Evolutionary conservation across 2,797 vertebrate species (phyloP), one percentile per base, ranked within the genome.

Genomic region (Dryobates pubescens): DNA sequence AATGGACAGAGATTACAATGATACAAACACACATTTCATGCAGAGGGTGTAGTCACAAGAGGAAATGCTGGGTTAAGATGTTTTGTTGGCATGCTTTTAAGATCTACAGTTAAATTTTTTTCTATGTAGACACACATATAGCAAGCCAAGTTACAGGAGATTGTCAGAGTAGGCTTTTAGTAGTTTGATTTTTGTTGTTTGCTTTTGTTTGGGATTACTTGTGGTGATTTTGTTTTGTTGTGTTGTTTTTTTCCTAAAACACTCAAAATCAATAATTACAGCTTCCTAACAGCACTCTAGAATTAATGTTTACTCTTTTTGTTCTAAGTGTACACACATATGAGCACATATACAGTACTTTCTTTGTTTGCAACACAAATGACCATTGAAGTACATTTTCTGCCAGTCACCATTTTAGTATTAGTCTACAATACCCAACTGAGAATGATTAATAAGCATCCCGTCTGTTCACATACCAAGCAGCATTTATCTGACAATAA

Each of bases 401-500:
- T 92, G 67, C 34, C 23, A 82, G 57, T 72, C 59, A 86, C 29
- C 27, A 67, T 82, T 88, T 90, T 22, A 75, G n/a, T 57, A 85
- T 72, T 77, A 82, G 54, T 80, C 82, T 83, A 83, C 61, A 80
- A 62, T 34, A 89, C 49, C 75, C 54, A 91, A 70, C 62, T 69
- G 29, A 75, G 67, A 91, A 84, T 65, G 53, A 90, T 75, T 89
- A 94, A 87, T 75, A 94, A 81, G n/a, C 43, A 88, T 54, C 45
- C 49, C 3, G 3, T 92, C 83, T 94, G 79, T 80, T 93, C 63
- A 67, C 17, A 26, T 57, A 90, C 73, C 63, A 87, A 81, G 53
- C 57, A 89, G 56, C 67, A 90, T 89, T 94, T 79, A 88, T 36
- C 59, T 61, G 88, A 88, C 73, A 90, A 82, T 32, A 86, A 93